These are phyloP conservation scores for Triops cancriformis DNA, from an alignment of 1,140 invertebrate genomes.

Conservation along the genomic window DNA sequence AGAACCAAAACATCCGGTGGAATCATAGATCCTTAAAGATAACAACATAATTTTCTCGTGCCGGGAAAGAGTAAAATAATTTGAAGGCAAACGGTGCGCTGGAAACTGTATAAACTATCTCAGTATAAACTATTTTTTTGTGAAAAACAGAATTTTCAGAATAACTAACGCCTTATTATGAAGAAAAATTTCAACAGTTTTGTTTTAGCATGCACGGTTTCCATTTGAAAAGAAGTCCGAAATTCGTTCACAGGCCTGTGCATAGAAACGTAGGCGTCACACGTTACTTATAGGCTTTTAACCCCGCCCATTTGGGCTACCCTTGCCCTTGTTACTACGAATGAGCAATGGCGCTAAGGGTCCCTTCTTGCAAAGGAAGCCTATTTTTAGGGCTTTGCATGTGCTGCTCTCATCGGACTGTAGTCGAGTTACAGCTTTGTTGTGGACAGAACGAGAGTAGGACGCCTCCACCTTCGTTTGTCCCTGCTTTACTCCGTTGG, in stretches of 20 bases:
- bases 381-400: constrained; percentile 5
- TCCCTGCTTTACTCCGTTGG: not conserved
- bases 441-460: not conserved
- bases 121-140: no score
- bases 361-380: not conserved
- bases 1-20: no score
- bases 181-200: no score
- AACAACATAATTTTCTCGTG: not conserved
- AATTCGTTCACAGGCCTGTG: no score
- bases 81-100: not conserved
- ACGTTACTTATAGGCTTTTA: no score
- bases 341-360: not conserved
- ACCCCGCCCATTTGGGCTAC: no score
- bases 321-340: not conserved
- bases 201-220: no score
- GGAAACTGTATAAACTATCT: no score
- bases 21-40: not conserved
- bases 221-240: no score
- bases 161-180: no score
- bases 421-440: not conserved
- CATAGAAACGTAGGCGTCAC: no score
- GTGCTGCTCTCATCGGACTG: not conserved
- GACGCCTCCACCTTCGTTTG: not conserved
- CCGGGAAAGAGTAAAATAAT: not conserved
- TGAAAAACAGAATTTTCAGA: no score